Percentiles rank a stretch among this genome's conserved stretches.
phyloP scores from a whole-genome alignment of 2,888 invertebrate genomes.

The Arge pagana region DNA sequence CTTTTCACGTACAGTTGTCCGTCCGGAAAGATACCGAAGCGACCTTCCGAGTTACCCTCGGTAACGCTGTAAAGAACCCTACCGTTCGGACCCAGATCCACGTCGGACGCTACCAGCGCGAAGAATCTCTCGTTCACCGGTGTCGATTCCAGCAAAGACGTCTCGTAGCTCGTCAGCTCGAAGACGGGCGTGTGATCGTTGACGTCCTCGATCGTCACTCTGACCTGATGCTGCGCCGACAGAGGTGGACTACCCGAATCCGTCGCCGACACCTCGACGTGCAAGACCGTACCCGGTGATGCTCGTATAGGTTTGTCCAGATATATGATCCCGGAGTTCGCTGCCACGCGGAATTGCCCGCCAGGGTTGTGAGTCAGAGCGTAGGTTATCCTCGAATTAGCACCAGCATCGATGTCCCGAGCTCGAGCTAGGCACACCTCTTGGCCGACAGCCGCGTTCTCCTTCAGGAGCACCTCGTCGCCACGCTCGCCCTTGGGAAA shows the following conservation, averaged over 20 bases:
- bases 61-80: conserved; percentile 80
- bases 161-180: conserved; percentile 89
- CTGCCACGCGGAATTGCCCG: conserved; percentile 81
- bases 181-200: conserved; percentile 96
- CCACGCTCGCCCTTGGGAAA: conserved; percentile 72
- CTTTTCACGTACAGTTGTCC: conserved; percentile 89
- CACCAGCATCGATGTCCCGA: conserved; percentile 83
- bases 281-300: conserved; percentile 73
- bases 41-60: conserved; percentile 83
- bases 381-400: conserved; percentile 86
- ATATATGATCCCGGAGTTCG: conserved; percentile 87
- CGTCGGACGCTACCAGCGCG: conserved; percentile 86
- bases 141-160: conserved; percentile 87
- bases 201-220: conserved; percentile 80
- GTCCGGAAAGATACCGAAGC: conserved; percentile 95
- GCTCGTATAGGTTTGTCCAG: conserved; percentile 78
- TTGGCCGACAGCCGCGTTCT: conserved; percentile 92
- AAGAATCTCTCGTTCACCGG: conserved; percentile 90
- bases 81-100: conserved; percentile 82
- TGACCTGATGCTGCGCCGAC: conserved; percentile 75
- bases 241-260: conserved; percentile 80
- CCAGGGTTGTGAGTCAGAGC: conserved; percentile 79
- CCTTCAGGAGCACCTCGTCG: conserved; percentile 78
- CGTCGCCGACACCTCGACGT: conserved; percentile 81
- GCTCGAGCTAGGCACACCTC: conserved; percentile 89